phyloP scores from a whole-genome alignment of 2,797 vertebrate species.

The Limosa lapponica region DNA sequence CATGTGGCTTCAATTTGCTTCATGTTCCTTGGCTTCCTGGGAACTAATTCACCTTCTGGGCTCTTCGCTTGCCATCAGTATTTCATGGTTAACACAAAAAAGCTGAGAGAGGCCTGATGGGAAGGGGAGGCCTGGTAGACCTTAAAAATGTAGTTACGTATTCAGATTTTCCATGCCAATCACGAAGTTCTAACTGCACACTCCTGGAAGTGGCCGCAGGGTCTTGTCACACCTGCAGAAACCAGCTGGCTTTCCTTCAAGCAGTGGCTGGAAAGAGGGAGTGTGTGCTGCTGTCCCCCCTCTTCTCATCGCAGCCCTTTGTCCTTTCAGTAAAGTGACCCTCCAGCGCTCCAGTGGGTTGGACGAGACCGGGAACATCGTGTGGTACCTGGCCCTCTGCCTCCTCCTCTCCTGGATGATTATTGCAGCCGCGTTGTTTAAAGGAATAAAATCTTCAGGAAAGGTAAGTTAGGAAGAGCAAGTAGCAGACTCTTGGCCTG shows the following conservation, averaged over 20 bases:
- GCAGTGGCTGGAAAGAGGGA: not conserved
- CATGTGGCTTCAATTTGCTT: not conserved
- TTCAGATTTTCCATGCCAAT: not conserved
- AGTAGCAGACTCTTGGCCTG: not conserved
- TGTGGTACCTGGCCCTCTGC: conserved; percentile 95
- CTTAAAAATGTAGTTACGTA: not conserved
- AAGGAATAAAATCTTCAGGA: conserved; percentile 96
- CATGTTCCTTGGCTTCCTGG: not conserved
- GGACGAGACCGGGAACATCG: conserved; percentile 87
- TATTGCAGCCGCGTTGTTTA: conserved; percentile 84
- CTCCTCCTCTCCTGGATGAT: conserved; percentile 89
- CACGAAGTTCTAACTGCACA: not conserved
- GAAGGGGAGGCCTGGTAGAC: not conserved
- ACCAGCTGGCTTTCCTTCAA: not conserved
- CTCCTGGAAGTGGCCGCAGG: not conserved
- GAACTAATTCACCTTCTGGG: not conserved
- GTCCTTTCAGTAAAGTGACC: conserved; percentile 81
- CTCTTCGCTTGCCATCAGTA: not conserved
- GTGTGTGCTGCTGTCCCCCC: not conserved
- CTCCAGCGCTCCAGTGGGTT: conserved; percentile 87
- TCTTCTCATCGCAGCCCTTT: not conserved
- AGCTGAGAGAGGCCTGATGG: not conserved
- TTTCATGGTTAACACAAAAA: not conserved
- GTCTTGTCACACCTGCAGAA: not conserved
- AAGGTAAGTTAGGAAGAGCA: conserved; percentile 83